Base-by-base conservation (phyloP, 2,888 invertebrate species). In the Lasiommata megera region DNA sequence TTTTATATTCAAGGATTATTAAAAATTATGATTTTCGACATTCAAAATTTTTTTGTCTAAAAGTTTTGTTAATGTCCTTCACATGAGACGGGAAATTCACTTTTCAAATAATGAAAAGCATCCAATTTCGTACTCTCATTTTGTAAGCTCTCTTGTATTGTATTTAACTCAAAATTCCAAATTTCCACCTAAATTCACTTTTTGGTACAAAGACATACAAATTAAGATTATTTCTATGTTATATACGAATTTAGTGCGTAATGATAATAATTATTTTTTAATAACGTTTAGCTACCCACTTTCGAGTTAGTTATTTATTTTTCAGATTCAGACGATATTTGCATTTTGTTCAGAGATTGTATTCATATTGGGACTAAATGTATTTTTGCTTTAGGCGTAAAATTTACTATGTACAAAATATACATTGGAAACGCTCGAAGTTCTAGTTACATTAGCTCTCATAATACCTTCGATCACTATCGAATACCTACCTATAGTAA, bases 161-260 rank as follows among this genome's bases (percentile, higher is more conserved):
- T 76, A 72, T 75, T 74, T 77, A 57, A 46, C 44, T 77, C 76
- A 77, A 77, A 80, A 77, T 76, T 78, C 44, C 54, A 74, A 71
- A 72, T 67, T 68, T 74, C 69, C 73, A 69, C 72, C 76, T 73
- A 67, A 76, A 79, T 31, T 74, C 73, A 82, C 75, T 70, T 78
- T 86, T 87, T 87, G 88, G 89, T 89, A 89, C 89, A 89, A 89
- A 89, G 74, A 84, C 79, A 84, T 83, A 87, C 87, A 87, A 88
- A 85, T 78, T 85, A 84, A 87, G 84, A 82, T 34, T 84, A 85
- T 83, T 80, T 76, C 74, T 84, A 80, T 74, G 72, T 80, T 79
- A 77, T 84, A 80, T 79, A 87, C 82, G 85, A 86, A 83, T 56
- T 75, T 82, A 84, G 79, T 69, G 64, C 61, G 58, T 74, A 81